Percentiles rank a stretch among this genome's conserved stretches.
Conservation (phyloP, 2,797 vertebrate species). For the Hybognathus amarus region DNA sequence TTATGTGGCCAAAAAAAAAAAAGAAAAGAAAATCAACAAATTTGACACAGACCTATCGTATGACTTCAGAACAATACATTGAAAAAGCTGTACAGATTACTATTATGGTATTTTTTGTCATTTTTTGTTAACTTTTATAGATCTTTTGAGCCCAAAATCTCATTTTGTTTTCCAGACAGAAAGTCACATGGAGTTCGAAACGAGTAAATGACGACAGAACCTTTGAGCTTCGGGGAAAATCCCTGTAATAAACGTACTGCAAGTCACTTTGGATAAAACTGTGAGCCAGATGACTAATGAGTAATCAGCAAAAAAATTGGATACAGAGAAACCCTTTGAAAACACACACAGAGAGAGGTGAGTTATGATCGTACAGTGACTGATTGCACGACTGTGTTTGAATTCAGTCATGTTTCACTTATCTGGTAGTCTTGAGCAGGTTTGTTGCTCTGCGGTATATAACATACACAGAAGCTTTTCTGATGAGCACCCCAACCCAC, state of each 20-base stretch:
- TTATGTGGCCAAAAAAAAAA: background rate
- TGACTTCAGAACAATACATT: background rate
- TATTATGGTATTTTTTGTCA: background rate
- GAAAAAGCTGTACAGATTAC: background rate
- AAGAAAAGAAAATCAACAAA: background rate
- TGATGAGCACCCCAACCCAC: slow-evolving; percentile 36
- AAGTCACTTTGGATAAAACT: background rate
- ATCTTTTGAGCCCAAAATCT: background rate
- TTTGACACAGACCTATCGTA: background rate
- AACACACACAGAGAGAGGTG: background rate
- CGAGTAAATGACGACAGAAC: background rate
- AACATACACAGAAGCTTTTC: background rate
- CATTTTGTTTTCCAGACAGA: background rate
- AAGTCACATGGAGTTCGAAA: background rate
- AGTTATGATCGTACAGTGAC: background rate
- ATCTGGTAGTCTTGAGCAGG: background rate
- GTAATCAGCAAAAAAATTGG: background rate
- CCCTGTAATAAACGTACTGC: no score
- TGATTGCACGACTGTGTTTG: background rate
- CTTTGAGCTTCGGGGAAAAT: background rate
- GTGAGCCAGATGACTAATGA: background rate
- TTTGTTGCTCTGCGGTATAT: slow-evolving; percentile 4
- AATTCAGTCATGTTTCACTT: background rate
- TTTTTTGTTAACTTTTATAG: background rate
- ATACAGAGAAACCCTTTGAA: background rate